These are phyloP conservation scores for Otus sunia DNA, from an alignment of 2,113 vertebrate species.

Conservation along the genomic window DNA sequence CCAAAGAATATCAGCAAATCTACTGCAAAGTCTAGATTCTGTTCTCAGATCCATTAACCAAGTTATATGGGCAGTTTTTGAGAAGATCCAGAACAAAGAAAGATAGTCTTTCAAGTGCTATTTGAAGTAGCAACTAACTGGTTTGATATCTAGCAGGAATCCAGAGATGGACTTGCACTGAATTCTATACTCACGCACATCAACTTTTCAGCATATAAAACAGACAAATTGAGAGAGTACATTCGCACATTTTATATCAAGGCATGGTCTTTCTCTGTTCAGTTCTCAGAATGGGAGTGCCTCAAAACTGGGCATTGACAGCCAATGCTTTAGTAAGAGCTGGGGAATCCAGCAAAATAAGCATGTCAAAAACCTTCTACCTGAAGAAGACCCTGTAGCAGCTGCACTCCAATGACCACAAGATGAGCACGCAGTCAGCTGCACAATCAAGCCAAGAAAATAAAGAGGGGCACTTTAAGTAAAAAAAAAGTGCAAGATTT, in stretches of 20 bases:
- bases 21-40: not conserved
- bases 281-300: not conserved
- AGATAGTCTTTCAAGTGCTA: not conserved
- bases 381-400: not conserved
- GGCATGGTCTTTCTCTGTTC: not conserved
- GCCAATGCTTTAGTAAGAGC: not conserved
- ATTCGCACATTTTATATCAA: not conserved
- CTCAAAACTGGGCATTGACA: not conserved
- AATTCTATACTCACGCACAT: not conserved
- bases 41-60: not conserved
- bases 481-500: not conserved
- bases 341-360: not conserved
- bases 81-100: not conserved
- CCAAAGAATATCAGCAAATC: not conserved
- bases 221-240: not conserved
- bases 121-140: not conserved
- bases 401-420: not conserved
- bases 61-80: not conserved
- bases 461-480: not conserved
- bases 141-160: not conserved
- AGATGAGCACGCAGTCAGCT: fast-evolving
- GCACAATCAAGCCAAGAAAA: not conserved
- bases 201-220: not conserved
- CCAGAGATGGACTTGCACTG: not conserved
- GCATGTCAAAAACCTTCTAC: not conserved